phyloP scores from a whole-genome alignment of 2,113 vertebrate species.

The Jacana jacana region DNA sequence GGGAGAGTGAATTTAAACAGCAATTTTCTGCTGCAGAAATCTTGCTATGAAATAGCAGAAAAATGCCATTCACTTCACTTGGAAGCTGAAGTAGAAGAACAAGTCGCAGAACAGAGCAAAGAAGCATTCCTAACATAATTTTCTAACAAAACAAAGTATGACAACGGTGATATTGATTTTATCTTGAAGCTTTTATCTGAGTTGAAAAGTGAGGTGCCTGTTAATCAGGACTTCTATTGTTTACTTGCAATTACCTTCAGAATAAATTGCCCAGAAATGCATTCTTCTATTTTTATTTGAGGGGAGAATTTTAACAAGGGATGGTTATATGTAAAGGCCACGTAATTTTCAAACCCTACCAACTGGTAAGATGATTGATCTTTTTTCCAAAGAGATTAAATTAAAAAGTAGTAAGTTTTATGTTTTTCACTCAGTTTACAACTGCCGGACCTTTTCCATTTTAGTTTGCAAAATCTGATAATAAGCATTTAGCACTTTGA shows the following conservation, averaged over 20 bases:
- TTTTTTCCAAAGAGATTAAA: not conserved
- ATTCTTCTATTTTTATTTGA: not conserved
- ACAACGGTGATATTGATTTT: not conserved
- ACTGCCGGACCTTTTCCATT: not conserved
- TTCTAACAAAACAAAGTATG: not conserved
- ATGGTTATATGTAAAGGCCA: not conserved
- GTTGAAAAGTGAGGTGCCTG: not conserved
- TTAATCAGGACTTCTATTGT: not conserved
- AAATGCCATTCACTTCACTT: not conserved
- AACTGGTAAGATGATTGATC: not conserved
- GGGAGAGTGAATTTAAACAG: not conserved
- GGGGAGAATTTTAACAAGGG: not conserved
- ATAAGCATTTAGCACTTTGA: not conserved
- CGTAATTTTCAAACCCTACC: not conserved
- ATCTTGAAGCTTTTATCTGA: not conserved
- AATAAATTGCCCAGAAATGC: not conserved
- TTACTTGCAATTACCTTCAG: not conserved
- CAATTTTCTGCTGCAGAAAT: not conserved
- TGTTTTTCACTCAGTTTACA: not conserved
- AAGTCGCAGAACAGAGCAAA: not conserved
- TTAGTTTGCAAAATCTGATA: not conserved
- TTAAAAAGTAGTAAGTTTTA: not conserved
- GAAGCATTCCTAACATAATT: not conserved
- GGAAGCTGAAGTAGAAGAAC: not conserved
- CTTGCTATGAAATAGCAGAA: not conserved